Base-by-base conservation (phyloP, 2,113 vertebrate genomes). In the Pao palembangensis region DNA sequence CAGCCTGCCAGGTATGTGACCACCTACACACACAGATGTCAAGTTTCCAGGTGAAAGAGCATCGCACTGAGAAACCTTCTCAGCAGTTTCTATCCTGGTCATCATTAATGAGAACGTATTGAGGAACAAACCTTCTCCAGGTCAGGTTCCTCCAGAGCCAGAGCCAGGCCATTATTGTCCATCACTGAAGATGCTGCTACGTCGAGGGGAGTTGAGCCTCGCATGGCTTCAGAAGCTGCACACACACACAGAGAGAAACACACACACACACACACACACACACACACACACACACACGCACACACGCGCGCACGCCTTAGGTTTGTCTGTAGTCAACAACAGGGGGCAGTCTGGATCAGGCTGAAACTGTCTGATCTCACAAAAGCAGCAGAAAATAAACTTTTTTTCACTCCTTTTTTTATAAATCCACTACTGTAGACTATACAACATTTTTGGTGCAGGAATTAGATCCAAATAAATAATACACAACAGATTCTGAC, bases 131-230 rank as follows among this genome's bases (percentile, higher is more conserved):
- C 96, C 91, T 98, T 99, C 72, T 98, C 96, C 0, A 99, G 90
- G 73, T 99, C 96, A 1, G 96, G 95, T 77, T 99, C 96, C 63
- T 95, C 94, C 74, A 98, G 87, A 17, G 94, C 92, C 49, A 99
- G 85, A 0, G 96, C 96, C 71, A 99, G 88, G 21, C 96, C 94
- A 1, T 98, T 98, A 82, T 99, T 99, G 85, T 99, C 96, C 97
- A 99, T 98, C 64, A 99, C 95, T 4, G 97, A 99, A 51, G 97
- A 94, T 3, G 97, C 96, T 59, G 97, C 97, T 51, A 99, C 96
- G 71, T 98, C 96, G 38, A 98, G 85, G 0, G 97, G 96, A 48
- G 97, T 99, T 0, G 95, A 99, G 63, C 97, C 97, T 58, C 96
- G 93, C 96, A 99, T 98, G 0, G 95, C 94, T 16, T 96, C 94